Conservation (phyloP, 1,140 invertebrate species). For the Stenopsyche tienmushanensis region DNA sequence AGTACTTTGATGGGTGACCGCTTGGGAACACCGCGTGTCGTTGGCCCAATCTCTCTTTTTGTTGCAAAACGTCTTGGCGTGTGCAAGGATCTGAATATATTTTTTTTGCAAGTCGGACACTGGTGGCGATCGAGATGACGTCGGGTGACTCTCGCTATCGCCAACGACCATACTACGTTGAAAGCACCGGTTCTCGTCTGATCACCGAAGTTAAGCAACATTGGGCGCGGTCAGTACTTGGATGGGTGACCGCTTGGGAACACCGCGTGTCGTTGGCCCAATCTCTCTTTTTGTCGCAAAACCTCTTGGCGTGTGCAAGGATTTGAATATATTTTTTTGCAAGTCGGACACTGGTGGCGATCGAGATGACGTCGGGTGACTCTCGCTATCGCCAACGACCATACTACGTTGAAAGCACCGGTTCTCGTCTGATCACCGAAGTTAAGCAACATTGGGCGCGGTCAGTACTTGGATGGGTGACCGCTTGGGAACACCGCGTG, state of each 20-base stretch:
- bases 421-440: constrained; percentile 36
- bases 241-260: constrained; percentile 36
- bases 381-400: constrained; percentile 31
- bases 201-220: constrained; percentile 35
- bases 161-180: constrained; percentile 33
- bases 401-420: constrained; percentile 32
- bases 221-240: constrained; percentile 33
- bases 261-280: constrained; percentile 33
- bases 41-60: no score
- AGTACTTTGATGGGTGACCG: constrained; percentile 40
- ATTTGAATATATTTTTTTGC: no score
- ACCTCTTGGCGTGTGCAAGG: no score
- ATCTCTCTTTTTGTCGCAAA: no score
- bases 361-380: no score
- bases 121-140: no score
- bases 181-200: constrained; percentile 33
- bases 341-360: no score
- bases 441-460: constrained; percentile 34
- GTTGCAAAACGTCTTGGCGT: no score
- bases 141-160: no score
- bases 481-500: constrained; percentile 35
- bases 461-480: constrained; percentile 35
- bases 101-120: no score
- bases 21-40: constrained; percentile 40
- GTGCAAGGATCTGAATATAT: no score